These are phyloP conservation scores for Arbacia lixula DNA, from an alignment of 53 echinoderm and acorn worm genomes.

Conservation along the genomic window DNA sequence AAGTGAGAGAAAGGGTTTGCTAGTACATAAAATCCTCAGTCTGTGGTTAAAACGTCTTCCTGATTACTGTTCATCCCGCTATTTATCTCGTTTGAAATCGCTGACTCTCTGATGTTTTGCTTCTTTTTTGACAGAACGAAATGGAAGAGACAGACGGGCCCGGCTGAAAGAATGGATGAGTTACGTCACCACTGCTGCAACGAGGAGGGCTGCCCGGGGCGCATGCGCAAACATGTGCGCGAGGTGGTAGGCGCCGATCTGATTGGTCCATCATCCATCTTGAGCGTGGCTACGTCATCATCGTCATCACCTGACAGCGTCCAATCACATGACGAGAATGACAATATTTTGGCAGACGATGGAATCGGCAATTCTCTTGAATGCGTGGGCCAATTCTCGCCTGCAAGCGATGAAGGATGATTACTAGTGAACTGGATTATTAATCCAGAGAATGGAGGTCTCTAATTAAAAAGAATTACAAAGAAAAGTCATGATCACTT, in stretches of 20 bases:
- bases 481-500: no score
- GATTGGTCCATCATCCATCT: not conserved
- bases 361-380: no score
- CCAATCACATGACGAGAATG: constrained; percentile 31
- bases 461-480: no score
- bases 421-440: no score
- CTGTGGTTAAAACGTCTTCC: no score
- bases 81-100: not conserved
- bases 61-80: no score
- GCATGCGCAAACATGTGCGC: constrained; percentile 59
- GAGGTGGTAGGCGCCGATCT: constrained; percentile 47
- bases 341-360: not conserved
- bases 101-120: not conserved
- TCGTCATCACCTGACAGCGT: not conserved
- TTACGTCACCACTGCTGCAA: constrained; percentile 81
- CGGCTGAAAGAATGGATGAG: constrained; percentile 83
- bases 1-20: no score
- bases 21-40: no score
- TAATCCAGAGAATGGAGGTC: no score
- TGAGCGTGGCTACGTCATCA: not conserved
- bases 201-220: constrained; percentile 83
- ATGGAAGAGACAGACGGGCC: constrained; percentile 83
- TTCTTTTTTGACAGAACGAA: constrained; percentile 74
- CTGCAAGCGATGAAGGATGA: no score
- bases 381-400: no score